These are phyloP conservation scores for Babylonia areolata DNA, from an alignment of 1,140 invertebrate species.

Conservation along the genomic window DNA sequence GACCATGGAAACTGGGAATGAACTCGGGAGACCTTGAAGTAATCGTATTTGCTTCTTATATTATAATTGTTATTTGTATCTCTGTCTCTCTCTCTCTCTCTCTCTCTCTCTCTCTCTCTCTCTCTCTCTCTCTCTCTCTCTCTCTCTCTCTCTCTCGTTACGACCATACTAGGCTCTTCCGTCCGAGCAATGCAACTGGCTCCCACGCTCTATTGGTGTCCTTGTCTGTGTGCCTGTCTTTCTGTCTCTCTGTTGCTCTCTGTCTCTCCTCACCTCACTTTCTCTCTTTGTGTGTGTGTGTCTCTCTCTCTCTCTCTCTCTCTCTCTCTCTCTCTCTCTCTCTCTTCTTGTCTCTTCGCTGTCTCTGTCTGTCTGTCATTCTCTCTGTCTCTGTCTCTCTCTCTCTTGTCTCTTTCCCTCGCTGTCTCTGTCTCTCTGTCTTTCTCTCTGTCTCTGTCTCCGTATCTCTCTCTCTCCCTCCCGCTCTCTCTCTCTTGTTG, in stretches of 20 bases:
- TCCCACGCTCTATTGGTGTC: too few species aligned
- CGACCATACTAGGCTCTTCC: too few species aligned
- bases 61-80: too few species aligned
- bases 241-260: too few species aligned
- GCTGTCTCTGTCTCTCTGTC: slow-evolving; percentile 13
- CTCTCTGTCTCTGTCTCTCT: slow-evolving; percentile 14
- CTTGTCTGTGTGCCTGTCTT: too few species aligned
- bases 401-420: neutral
- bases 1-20: too few species aligned
- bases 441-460: too few species aligned
- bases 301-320: neutral
- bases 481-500: too few species aligned
- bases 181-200: too few species aligned
- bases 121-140: slow-evolving; percentile 6
- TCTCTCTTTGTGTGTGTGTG: neutral
- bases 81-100: slow-evolving; percentile 14
- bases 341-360: neutral
- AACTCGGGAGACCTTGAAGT: too few species aligned
- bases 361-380: slow-evolving; percentile 24
- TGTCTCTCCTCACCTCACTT: neutral
- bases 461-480: too few species aligned
- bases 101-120: slow-evolving; percentile 15
- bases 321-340: neutral
- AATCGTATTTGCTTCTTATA: too few species aligned
- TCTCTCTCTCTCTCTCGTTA: slow-evolving; percentile 25